These are phyloP conservation scores for Colostygia pectinataria DNA, from an alignment of 2,888 invertebrate genomes.

Conservation along the genomic window DNA sequence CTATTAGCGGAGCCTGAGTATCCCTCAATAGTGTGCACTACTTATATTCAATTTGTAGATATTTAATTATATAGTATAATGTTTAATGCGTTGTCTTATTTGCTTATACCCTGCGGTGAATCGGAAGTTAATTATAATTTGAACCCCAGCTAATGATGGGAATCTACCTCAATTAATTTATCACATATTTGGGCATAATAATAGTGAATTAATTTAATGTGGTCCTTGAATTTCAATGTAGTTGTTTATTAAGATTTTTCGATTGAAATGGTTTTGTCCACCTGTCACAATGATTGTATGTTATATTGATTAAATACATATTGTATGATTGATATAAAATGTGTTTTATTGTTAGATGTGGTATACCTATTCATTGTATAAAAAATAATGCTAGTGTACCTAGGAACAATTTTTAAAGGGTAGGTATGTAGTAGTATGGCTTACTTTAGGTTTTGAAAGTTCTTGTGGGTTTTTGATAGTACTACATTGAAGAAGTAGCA, in stretches of 20 bases:
- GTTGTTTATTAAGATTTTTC: constrained; percentile 68
- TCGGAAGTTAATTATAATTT: constrained; percentile 75
- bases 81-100: constrained; percentile 79
- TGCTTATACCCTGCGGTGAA: constrained; percentile 71
- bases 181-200: constrained; percentile 81
- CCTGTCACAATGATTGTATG: constrained; percentile 82
- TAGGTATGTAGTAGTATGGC: no score
- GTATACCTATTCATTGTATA: constrained; percentile 3
- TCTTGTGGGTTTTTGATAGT: no score
- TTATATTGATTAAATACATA: constrained; percentile 79
- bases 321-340: constrained; percentile 77
- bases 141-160: constrained; percentile 66
- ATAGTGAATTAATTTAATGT: constrained; percentile 72
- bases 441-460: no score
- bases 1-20: constrained; percentile 59
- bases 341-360: constrained; percentile 61
- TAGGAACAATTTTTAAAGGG: no score
- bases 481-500: no score
- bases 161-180: constrained; percentile 84
- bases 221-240: constrained; percentile 68
- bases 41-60: constrained; percentile 81
- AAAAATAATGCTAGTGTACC: no score
- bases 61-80: constrained; percentile 83
- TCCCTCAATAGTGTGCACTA: constrained; percentile 75
- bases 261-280: constrained; percentile 74